Conservation (phyloP, 1,140 invertebrate genomes). For the Zaprionus davidi region DNA sequence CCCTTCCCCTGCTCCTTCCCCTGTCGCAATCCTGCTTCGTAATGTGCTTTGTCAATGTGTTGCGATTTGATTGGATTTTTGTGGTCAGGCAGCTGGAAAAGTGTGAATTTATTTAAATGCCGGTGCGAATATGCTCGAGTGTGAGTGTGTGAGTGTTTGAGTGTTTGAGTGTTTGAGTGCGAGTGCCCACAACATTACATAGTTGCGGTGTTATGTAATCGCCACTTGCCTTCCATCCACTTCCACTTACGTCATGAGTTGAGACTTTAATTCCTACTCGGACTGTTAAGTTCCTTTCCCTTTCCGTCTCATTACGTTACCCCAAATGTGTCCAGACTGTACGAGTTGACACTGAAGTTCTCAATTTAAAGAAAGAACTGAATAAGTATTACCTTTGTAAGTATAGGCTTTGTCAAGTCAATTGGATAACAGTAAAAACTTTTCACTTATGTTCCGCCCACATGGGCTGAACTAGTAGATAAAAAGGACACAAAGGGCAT, state of each 20-base stretch:
- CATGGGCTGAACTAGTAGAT: too few species aligned
- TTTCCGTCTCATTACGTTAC: neutral
- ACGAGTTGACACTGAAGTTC: neutral
- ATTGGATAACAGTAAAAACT: too few species aligned
- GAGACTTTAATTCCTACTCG: neutral
- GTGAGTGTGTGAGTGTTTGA: neutral
- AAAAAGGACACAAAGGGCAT: too few species aligned
- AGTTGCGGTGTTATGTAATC: neutral
- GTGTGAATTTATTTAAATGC: constrained; percentile 27
- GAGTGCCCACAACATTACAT: neutral
- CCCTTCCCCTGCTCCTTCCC: neutral
- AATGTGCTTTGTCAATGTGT: constrained; percentile 32
- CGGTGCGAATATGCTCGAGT: neutral
- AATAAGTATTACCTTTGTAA: too few species aligned
- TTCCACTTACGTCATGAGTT: neutral
- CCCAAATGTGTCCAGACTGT: neutral
- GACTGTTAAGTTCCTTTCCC: neutral
- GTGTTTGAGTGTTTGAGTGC: neutral
- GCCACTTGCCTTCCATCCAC: neutral
- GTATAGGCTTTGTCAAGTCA: too few species aligned
- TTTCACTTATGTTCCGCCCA: too few species aligned
- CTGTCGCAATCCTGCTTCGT: too few species aligned
- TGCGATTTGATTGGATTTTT: constrained; percentile 56
- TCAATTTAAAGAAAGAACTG: too few species aligned
- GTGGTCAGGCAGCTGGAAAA: constrained; percentile 42